Percentiles rank a stretch among this genome's conserved stretches.
phyloP scores from a whole-genome alignment of 2,888 invertebrate species.

The Isotomurus palustris region DNA sequence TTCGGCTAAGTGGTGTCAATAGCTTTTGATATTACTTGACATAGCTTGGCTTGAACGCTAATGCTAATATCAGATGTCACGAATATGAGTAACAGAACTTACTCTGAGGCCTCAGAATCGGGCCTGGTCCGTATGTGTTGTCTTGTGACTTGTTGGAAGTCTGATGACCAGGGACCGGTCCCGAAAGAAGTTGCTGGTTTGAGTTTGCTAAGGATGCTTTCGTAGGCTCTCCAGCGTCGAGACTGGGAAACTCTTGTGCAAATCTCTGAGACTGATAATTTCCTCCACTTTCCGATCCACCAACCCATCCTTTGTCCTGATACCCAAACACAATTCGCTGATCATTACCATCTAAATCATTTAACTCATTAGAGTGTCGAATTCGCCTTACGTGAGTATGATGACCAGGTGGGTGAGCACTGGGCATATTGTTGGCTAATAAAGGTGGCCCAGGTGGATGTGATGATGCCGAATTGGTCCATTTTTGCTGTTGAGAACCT shows the following conservation, averaged over 20 bases:
- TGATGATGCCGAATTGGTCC: conserved; percentile 34
- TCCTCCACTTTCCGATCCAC: conserved; percentile 32
- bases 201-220: conserved; percentile 12
- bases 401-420: conserved; percentile 35
- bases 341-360: not conserved
- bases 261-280: conserved; percentile 42
- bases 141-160: conserved; percentile 39
- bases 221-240: conserved; percentile 26
- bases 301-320: conserved; percentile 45
- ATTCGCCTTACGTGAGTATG: conserved; percentile 28
- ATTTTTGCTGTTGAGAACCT: conserved; percentile 36
- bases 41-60: too few species aligned
- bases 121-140: conserved; percentile 46
- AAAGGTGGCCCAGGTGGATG: conserved; percentile 36
- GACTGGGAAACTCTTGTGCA: conserved; percentile 45
- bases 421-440: conserved; percentile 33
- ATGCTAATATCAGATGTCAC: not conserved
- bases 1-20: too few species aligned
- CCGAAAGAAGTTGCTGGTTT: conserved; percentile 7
- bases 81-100: conserved; percentile 9
- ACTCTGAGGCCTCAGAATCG: conserved; percentile 46
- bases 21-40: too few species aligned
- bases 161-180: conserved; percentile 33
- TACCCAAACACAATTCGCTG: not conserved
- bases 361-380: too few species aligned